These are phyloP conservation scores for Falcunculus frontatus DNA, from an alignment of 2,113 vertebrate species.

Conservation along the genomic window DNA sequence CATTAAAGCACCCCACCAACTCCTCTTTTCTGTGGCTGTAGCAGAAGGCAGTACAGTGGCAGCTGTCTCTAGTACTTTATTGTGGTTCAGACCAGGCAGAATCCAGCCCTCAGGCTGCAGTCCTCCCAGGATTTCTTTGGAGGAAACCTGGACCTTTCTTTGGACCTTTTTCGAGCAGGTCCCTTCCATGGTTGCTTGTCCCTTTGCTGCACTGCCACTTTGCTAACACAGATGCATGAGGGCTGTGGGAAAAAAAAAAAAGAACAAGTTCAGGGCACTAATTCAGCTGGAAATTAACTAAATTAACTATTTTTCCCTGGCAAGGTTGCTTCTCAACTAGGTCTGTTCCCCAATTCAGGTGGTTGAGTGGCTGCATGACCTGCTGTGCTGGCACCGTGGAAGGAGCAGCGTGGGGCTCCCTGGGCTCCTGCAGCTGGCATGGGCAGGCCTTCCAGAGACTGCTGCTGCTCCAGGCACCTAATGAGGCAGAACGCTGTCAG, in stretches of 20 bases:
- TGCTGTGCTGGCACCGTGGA: not conserved
- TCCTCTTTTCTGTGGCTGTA: not conserved
- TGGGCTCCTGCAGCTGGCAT: not conserved
- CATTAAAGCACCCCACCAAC: not conserved
- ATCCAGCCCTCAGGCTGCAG: fast-evolving
- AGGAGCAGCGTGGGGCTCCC: not conserved
- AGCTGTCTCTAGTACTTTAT: not conserved
- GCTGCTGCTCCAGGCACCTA: not conserved
- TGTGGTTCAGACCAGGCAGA: not conserved
- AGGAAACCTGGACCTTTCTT: too few species aligned
- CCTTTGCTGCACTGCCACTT: not conserved
- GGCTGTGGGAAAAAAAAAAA: not conserved
- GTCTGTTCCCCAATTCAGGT: not conserved
- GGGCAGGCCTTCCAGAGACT: not conserved
- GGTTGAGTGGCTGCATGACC: not conserved
- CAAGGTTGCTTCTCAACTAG: not conserved
- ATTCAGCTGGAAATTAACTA: not conserved
- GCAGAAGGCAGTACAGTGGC: not conserved
- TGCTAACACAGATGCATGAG: not conserved
- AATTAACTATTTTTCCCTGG: not conserved
- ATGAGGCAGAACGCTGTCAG: not conserved
- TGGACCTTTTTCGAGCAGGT: not conserved
- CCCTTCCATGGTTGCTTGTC: not conserved
- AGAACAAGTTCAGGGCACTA: not conserved
- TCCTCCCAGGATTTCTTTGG: not conserved